Evolutionary conservation across 92 coral and sea anemone species (phyloP), one percentile per base, ranked within the genome.

Genomic region (Virgularia gustaviana): DNA sequence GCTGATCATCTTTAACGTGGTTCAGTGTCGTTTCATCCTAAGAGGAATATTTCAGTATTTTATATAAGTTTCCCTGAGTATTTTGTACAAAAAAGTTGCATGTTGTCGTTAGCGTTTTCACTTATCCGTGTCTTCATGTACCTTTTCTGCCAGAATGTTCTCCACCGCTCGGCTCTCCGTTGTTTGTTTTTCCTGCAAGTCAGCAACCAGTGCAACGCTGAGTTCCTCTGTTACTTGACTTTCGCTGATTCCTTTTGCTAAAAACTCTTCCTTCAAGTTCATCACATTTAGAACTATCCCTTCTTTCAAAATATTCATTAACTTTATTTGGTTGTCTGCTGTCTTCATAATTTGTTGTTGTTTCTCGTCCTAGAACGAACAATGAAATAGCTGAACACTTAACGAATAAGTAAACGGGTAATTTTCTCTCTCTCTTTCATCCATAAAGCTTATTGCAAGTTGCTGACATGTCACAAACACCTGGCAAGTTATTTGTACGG

Each of bases 311-410:
- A 92, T 62, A 52, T 83, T 85, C 72, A 66, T 81, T 24, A 89
- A 90, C 36, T 75, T 81, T 11, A 84, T 78, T 25, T 89, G 92
- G 57, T 77, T 88, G 24, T 78, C 90, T 3, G 89, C 96, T 60
- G 88, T 85, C 57, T 94, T 96, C 38, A 82, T 24, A 4, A 91
- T 86, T 28, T 83, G 84, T 4, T 77, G 65, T 27, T 80, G 60
- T 77, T 86, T 78, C 51, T 92, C 96, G 6, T 89, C 98, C 98
- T 92, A 72, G n/a, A n/a, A n/a, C n/a, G n/a, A n/a, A n/a, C n/a
- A n/a, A n/a, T n/a, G n/a, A n/a, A n/a, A n/a, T n/a, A n/a, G n/a
- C n/a, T n/a, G n/a, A n/a, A n/a, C n/a, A n/a, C n/a, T n/a, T n/a
- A n/a, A n/a, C n/a, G 0, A 20, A 22, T 3, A 47, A 13, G 2